Evolutionary conservation across 1,140 invertebrate genomes (phyloP), one percentile per base, ranked within the genome.

Genomic region (Hylyphantes graminicola): DNA sequence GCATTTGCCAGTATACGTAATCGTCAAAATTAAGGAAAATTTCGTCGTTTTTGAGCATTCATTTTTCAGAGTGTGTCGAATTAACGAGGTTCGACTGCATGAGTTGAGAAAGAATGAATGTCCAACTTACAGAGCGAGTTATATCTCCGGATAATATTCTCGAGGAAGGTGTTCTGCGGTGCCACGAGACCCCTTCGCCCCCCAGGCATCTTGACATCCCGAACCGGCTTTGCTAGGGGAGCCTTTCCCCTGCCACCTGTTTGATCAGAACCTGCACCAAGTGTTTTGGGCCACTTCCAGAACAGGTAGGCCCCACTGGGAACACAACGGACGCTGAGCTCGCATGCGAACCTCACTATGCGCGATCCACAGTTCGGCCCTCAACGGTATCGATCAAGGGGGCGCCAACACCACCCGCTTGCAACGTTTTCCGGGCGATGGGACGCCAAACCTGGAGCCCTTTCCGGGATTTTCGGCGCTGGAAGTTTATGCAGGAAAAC

Each of bases 121-220:
- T 35, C 35, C 35, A 89, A 96, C 97, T 97, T 93, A 99, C 98
- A 96, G 93, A 99, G 96, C 88, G 96, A 97, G 90, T 96, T 97
- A 88, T 96, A 99, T 90, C 97, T 93, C 87, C 97, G 92, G 88
- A 99, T 98, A 91, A 99, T 98, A 92, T 98, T 99, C 92, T 99
- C 98, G 88, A 99, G 92, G 92, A 99, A 99, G 87, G 98, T 99
- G 91, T 99, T 99, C 92, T 99, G 98, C 88, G 98, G 98, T 92
- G 98, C 98, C 89, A 99, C 98, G 87, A 99, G 94, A 91, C 98
- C 98, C 93, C 96, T 93, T 89, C 96, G 93, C 91, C 96, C 96
- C 90, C 96, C 96, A 91, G 96, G 96, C 96, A 97, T 97, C 92
- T 92, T 95, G 90, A 77, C 85, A 87, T 87, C 86, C 83, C 86